Conservation (phyloP, 2,888 invertebrate species). For the Phortica okadai region DNA sequence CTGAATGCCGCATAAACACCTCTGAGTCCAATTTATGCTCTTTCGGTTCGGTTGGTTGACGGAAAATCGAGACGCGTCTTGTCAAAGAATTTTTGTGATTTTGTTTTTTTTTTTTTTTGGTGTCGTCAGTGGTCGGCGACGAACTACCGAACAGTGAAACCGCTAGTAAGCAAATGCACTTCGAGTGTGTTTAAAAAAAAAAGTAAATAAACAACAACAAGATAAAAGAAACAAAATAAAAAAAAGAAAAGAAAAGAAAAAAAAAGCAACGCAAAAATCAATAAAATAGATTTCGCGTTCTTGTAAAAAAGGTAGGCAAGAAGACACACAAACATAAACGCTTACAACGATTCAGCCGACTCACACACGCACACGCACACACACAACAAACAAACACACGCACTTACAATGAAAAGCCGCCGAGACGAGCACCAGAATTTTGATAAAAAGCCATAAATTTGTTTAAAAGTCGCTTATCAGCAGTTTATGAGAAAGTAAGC, state of each 20-base stretch:
- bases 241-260: background rate
- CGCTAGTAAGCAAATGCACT: too few species aligned
- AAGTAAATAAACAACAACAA: slow-evolving; percentile 5
- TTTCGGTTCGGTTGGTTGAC: too few species aligned
- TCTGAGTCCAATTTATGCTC: too few species aligned
- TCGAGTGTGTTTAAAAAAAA: too few species aligned
- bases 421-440: too few species aligned
- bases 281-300: slow-evolving; percentile 30
- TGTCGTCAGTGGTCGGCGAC: too few species aligned
- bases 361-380: background rate
- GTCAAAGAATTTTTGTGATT: too few species aligned
- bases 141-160: too few species aligned
- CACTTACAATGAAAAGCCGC: background rate
- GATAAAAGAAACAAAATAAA: background rate
- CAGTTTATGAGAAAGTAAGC: background rate
- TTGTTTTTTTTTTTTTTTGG: too few species aligned
- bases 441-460: background rate
- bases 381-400: background rate
- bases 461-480: background rate
- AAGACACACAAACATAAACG: background rate
- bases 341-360: background rate
- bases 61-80: too few species aligned
- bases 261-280: slow-evolving; percentile 29
- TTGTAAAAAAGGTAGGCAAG: slow-evolving; percentile 19
- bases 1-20: too few species aligned